Evolutionary conservation across 2,113 vertebrate species (phyloP).

Genomic region (Otolemur garnettii): DNA sequence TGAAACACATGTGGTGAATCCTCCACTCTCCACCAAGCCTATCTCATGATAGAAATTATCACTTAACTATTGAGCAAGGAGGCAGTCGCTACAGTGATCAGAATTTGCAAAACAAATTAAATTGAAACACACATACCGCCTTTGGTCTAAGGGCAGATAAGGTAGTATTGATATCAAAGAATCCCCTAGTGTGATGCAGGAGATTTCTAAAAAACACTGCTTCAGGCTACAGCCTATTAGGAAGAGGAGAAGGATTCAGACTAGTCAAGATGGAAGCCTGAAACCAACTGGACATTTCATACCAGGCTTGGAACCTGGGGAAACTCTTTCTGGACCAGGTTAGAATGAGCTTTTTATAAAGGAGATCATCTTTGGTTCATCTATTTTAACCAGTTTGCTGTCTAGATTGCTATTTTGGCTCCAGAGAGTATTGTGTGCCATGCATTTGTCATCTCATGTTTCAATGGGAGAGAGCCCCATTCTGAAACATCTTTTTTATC

Average conservation of each 20-base stretch:
- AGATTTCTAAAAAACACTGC: background rate
- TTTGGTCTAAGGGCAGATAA: background rate
- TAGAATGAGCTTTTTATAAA: background rate
- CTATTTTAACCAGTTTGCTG: background rate
- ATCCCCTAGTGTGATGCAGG: background rate
- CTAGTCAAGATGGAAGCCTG: background rate
- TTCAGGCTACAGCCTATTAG: background rate
- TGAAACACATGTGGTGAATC: background rate
- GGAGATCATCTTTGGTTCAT: background rate
- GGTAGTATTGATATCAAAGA: background rate
- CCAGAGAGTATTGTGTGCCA: background rate
- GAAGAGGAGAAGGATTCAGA: background rate
- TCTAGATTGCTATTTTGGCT: background rate
- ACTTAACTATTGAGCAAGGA: background rate
- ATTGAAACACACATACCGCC: background rate
- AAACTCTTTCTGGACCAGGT: background rate
- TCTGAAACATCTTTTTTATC: background rate
- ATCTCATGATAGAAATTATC: background rate
- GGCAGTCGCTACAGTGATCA: background rate
- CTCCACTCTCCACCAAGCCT: background rate
- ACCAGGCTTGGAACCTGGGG: background rate
- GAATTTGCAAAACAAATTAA: background rate
- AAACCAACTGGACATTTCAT: slow-evolving; percentile 16
- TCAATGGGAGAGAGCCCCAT: background rate
- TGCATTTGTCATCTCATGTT: background rate